A percentile compares a stretch with the other conserved stretches of the same genome.
These are phyloP conservation scores for Glyptemys insculpta DNA, from an alignment of 2,797 vertebrate species.

Conservation along the genomic window DNA sequence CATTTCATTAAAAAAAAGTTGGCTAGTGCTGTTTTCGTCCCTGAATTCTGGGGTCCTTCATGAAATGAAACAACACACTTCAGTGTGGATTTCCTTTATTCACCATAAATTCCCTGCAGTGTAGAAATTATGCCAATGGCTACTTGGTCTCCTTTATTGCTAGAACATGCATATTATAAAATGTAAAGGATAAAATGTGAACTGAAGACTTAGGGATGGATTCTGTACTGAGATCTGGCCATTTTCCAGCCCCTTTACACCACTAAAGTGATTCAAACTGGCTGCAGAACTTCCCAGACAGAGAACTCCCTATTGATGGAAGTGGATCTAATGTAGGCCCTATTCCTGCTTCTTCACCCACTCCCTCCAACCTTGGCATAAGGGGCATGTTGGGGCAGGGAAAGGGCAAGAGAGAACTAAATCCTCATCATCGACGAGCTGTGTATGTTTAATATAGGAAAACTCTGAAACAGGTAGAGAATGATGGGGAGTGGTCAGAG, in stretches of 20 bases:
- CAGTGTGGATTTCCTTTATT: neutral
- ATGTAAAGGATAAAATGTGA: neutral
- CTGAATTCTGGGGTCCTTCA: neutral
- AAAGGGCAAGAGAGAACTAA: neutral
- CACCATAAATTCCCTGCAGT: neutral
- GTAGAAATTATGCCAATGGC: neutral
- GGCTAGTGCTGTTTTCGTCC: neutral
- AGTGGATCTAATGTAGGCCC: neutral
- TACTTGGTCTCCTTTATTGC: neutral
- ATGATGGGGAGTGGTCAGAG: neutral
- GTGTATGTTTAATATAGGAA: neutral
- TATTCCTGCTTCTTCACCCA: neutral
- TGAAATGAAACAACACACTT: neutral
- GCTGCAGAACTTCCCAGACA: neutral
- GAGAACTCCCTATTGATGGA: neutral
- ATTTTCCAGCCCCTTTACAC: neutral
- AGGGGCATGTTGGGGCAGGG: neutral
- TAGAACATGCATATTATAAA: neutral
- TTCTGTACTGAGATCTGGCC: neutral
- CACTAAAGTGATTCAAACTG: neutral
- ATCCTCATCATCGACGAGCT: neutral
- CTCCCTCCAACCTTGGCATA: neutral
- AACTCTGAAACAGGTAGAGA: neutral
- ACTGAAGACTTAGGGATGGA: neutral
- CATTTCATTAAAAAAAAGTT: conserved; percentile 26